Evolutionary conservation across 2,797 vertebrate genomes (phyloP).

Genomic region (Parambassis ranga): DNA sequence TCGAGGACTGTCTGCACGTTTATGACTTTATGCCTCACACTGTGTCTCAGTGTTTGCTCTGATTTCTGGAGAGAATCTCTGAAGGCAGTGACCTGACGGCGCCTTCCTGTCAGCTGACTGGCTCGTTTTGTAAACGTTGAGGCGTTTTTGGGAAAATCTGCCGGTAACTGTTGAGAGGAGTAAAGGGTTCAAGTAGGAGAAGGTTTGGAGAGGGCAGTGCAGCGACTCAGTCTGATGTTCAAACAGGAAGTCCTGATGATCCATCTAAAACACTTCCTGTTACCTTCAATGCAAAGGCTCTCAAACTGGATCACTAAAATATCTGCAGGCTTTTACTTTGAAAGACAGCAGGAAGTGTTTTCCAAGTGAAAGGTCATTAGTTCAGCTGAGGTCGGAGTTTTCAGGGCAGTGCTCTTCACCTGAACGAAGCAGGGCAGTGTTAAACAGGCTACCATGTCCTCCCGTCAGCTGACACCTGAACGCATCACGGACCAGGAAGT

Average conservation of each 20-base stretch:
- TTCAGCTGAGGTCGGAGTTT: slow-evolving; percentile 16
- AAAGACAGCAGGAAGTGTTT: background rate
- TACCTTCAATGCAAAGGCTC: too few relatives aligned
- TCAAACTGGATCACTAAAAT: too few relatives aligned
- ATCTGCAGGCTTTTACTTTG: background rate
- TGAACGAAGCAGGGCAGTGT: slow-evolving; percentile 56
- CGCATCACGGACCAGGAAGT: background rate
- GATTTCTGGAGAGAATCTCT: too few relatives aligned
- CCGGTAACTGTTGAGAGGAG: background rate
- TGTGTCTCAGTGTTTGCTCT: too few relatives aligned
- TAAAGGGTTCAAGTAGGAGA: slow-evolving; percentile 17
- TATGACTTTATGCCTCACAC: too few relatives aligned
- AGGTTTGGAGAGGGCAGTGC: slow-evolving; percentile 44
- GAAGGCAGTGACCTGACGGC: background rate
- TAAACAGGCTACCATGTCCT: background rate
- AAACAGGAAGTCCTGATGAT: too few relatives aligned
- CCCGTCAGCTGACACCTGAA: slow-evolving; percentile 27
- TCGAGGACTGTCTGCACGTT: too few relatives aligned
- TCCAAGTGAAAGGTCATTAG: too few relatives aligned
- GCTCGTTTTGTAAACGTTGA: rapidly evolving
- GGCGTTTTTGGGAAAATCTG: slow-evolving; percentile 17
- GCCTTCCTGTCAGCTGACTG: background rate
- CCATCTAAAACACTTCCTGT: too few relatives aligned
- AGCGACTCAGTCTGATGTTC: slow-evolving; percentile 1
- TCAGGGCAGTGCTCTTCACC: slow-evolving; percentile 51